These are phyloP conservation scores for Phoeniculus purpureus DNA, from an alignment of 2,797 vertebrate species.

Conservation along the genomic window DNA sequence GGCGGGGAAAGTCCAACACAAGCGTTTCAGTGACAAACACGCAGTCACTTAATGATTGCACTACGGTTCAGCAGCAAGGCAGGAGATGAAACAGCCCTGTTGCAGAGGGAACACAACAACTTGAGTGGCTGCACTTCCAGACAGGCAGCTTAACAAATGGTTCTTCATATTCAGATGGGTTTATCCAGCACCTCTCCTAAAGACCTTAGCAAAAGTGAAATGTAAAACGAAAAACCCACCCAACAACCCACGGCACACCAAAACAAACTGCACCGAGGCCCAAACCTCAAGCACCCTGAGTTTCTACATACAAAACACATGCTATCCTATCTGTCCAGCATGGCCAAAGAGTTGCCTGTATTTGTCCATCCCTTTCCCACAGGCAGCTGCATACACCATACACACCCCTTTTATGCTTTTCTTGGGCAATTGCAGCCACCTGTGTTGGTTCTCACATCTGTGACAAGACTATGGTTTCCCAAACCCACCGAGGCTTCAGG, in stretches of 20 bases:
- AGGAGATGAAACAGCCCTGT: background rate
- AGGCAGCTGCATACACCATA: background rate
- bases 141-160: background rate
- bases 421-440: background rate
- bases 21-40: fast-evolving
- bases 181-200: background rate
- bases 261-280: background rate
- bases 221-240: background rate
- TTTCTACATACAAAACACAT: background rate
- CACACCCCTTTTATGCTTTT: background rate
- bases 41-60: background rate
- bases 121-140: background rate
- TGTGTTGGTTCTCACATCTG: background rate
- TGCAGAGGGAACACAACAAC: background rate
- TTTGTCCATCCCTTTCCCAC: background rate
- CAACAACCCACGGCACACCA: background rate
- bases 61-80: background rate
- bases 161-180: background rate
- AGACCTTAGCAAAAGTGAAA: background rate
- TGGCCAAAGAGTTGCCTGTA: fast-evolving
- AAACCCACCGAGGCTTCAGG: background rate
- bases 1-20: background rate
- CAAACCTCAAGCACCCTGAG: background rate
- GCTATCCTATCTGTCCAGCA: background rate
- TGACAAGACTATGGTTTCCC: background rate